phyloP scores from a whole-genome alignment of 2,888 invertebrate genomes.

The Mythimna loreyi region DNA sequence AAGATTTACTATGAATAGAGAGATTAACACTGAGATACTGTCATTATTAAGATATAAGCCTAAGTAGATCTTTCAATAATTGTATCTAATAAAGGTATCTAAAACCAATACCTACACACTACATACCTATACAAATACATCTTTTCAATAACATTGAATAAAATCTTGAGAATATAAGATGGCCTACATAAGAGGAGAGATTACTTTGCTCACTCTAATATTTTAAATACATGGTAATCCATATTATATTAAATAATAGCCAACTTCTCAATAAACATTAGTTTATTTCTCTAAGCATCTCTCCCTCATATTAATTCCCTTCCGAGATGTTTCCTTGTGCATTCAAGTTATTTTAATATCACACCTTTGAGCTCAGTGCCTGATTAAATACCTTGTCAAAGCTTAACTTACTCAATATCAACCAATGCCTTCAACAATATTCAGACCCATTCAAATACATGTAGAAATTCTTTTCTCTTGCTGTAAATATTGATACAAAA shows the following conservation, averaged over 20 bases:
- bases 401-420: constrained; percentile 12
- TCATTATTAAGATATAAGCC: constrained; percentile 13
- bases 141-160: constrained; percentile 28
- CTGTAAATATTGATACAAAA: constrained; percentile 47
- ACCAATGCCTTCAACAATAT: constrained; percentile 29
- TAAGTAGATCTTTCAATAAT: constrained; percentile 8
- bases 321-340: constrained; percentile 47
- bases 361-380: constrained; percentile 47
- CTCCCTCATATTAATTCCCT: constrained; percentile 20
- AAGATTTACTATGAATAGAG: constrained; percentile 38
- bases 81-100: constrained; percentile 43
- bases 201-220: constrained; percentile 1
- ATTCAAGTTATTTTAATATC: constrained; percentile 56
- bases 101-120: constrained; percentile 43
- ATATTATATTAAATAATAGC: constrained; percentile 14
- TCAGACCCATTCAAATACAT: constrained; percentile 2
- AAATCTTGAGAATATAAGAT: constrained; percentile 21
- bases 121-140: constrained; percentile 16
- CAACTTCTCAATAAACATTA: constrained; percentile 12
- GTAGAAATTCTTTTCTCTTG: constrained; percentile 14
- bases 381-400: constrained; percentile 28
- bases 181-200: background rate
- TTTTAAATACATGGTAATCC: background rate
- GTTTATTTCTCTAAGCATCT: constrained; percentile 52
- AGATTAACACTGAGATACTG: constrained; percentile 36